phyloP scores from a whole-genome alignment of 2,113 vertebrate species.

The Chaetura pelagica region DNA sequence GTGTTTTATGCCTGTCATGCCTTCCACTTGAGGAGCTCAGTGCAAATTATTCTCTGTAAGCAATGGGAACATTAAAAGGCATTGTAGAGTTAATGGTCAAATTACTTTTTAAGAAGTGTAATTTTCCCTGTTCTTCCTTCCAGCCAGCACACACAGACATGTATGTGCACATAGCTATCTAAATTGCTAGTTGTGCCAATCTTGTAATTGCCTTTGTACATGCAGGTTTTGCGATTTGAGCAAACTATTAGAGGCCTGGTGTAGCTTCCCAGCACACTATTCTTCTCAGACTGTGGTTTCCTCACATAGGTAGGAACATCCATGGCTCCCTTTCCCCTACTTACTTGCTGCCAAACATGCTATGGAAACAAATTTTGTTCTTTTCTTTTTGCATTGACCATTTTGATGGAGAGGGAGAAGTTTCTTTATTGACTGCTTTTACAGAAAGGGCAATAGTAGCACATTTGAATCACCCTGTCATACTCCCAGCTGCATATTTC shows the following conservation, averaged over 20 bases:
- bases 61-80: not conserved
- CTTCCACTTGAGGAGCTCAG: not conserved
- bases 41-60: not conserved
- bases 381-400: not conserved
- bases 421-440: not conserved
- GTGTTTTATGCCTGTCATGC: not conserved
- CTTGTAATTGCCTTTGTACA: not conserved
- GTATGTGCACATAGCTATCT: constrained; percentile 17
- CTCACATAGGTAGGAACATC: constrained; percentile 13
- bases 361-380: not conserved
- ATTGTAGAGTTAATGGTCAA: not conserved
- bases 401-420: not conserved
- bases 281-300: constrained; percentile 26
- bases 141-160: not conserved
- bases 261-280: not conserved
- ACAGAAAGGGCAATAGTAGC: not conserved
- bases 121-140: constrained; percentile 5
- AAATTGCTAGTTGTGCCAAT: not conserved
- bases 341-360: constrained; percentile 1
- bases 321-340: constrained; percentile 3
- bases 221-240: not conserved
- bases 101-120: not conserved
- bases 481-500: not conserved
- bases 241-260: not conserved
- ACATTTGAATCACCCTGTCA: not conserved